Percentiles rank a stretch among this genome's conserved stretches.
Conservation (phyloP, 2,797 vertebrate species). For the Orestias chungarensis region DNA sequence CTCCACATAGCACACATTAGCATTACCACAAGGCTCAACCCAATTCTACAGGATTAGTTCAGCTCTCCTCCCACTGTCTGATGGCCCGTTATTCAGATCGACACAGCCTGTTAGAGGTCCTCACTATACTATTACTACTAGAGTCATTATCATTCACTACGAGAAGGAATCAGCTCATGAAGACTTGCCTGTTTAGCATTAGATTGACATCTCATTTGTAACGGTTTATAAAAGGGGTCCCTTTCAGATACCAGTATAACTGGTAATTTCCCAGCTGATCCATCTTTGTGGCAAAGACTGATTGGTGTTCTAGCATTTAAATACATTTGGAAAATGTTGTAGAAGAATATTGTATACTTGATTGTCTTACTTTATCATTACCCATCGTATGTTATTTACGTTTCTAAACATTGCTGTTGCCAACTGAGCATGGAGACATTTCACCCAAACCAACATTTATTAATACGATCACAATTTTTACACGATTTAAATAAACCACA, state of each 20-base stretch:
- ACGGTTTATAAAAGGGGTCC: conserved; percentile 61
- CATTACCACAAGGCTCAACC: conserved; percentile 75
- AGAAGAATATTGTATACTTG: too few species aligned
- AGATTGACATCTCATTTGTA: conserved; percentile 77
- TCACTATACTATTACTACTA: conserved; percentile 61
- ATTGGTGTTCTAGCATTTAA: conserved; percentile 23
- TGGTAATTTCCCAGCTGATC: conserved; percentile 52
- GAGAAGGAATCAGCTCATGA: conserved; percentile 65
- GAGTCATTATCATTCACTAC: conserved; percentile 79
- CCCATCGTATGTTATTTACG: background rate
- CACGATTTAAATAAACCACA: too few species aligned
- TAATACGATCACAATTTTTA: background rate
- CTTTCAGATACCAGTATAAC: conserved; percentile 65
- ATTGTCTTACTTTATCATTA: background rate
- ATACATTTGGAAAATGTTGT: background rate
- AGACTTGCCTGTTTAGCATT: conserved; percentile 60
- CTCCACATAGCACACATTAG: conserved; percentile 65
- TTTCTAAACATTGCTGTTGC: background rate
- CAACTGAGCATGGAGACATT: background rate
- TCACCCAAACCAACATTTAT: background rate
- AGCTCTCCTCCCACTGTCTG: conserved; percentile 78
- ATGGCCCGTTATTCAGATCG: conserved; percentile 75
- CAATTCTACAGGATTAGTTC: conserved; percentile 77
- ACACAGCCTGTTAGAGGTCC: conserved; percentile 69
- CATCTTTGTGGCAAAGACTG: conserved; percentile 56